These are phyloP conservation scores for Ataeniobius toweri DNA, from an alignment of 2,797 vertebrate genomes.

Conservation along the genomic window DNA sequence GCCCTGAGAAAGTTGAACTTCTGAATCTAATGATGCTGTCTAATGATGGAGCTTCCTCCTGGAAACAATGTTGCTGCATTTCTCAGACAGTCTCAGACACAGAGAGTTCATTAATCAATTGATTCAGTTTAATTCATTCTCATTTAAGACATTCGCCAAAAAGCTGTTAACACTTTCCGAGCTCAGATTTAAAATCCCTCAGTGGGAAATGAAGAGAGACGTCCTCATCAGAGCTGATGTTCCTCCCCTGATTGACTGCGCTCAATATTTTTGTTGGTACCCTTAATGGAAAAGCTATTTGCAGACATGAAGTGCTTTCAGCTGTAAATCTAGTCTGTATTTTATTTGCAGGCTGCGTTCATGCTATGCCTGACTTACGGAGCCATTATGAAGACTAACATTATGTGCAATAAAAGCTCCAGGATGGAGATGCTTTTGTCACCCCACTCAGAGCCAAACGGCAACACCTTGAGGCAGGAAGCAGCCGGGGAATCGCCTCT, in stretches of 20 bases:
- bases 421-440: constrained; percentile 3
- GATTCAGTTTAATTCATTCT: background rate
- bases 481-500: too few relatives aligned
- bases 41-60: background rate
- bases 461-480: too few relatives aligned
- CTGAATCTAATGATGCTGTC: background rate
- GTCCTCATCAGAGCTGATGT: constrained; percentile 9
- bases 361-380: constrained; percentile 8
- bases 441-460: background rate
- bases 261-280: constrained; percentile 31
- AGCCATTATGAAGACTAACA: constrained; percentile 23
- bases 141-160: constrained; percentile 14
- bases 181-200: constrained; percentile 13
- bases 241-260: constrained; percentile 34
- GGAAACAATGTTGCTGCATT: background rate
- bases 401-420: constrained; percentile 34
- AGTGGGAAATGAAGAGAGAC: constrained; percentile 12
- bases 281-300: constrained; percentile 65
- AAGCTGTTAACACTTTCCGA: constrained; percentile 19
- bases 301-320: constrained; percentile 34
- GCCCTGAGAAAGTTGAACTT: background rate
- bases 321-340: constrained; percentile 30
- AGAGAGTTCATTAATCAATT: background rate
- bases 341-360: constrained; percentile 30
- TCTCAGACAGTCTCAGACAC: background rate